phyloP scores from a whole-genome alignment of 2,888 invertebrate species.

The Erebia palarica region DNA sequence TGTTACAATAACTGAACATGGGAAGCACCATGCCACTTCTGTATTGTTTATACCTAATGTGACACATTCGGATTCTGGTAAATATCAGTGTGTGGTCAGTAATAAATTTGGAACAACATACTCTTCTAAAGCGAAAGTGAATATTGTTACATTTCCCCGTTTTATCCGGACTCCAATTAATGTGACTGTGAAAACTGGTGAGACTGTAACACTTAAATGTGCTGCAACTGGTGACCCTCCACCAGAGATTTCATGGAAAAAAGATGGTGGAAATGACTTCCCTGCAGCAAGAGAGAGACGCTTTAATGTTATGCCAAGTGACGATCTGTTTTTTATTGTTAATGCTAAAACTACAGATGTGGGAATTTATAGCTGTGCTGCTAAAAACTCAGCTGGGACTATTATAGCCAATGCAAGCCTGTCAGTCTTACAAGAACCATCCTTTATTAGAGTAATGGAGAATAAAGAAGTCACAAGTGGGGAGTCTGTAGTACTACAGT shows the following conservation, averaged over 20 bases:
- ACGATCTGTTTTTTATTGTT: slow-evolving; percentile 96
- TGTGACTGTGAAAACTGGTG: slow-evolving; percentile 92
- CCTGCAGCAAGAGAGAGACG: slow-evolving; percentile 96
- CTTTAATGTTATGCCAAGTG: slow-evolving; percentile 95
- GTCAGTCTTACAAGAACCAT: slow-evolving; percentile 92
- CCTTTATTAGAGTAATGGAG: slow-evolving; percentile 92
- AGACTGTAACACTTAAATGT: slow-evolving; percentile 94
- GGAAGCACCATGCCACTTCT: slow-evolving; percentile 87
- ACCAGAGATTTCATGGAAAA: slow-evolving; percentile 95
- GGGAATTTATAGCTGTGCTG: slow-evolving; percentile 96
- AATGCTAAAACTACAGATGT: slow-evolving; percentile 94
- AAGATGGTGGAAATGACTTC: slow-evolving; percentile 96
- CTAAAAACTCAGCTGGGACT: slow-evolving; percentile 93
- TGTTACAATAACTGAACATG: slow-evolving; percentile 73
- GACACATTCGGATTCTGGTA: slow-evolving; percentile 91
- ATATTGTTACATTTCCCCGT: slow-evolving; percentile 93
- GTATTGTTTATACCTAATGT: slow-evolving; percentile 88
- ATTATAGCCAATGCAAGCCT: slow-evolving; percentile 94
- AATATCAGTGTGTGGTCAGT: slow-evolving; percentile 95
- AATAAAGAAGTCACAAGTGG: slow-evolving; percentile 92
- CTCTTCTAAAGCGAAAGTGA: slow-evolving; percentile 92
- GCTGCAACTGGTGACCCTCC: slow-evolving; percentile 94
- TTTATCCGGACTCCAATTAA: slow-evolving; percentile 93
- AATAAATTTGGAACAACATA: slow-evolving; percentile 95
- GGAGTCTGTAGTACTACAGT: slow-evolving; percentile 93